phyloP scores from a whole-genome alignment of 2,797 vertebrate species.

The Pseudochromis fuscus region DNA sequence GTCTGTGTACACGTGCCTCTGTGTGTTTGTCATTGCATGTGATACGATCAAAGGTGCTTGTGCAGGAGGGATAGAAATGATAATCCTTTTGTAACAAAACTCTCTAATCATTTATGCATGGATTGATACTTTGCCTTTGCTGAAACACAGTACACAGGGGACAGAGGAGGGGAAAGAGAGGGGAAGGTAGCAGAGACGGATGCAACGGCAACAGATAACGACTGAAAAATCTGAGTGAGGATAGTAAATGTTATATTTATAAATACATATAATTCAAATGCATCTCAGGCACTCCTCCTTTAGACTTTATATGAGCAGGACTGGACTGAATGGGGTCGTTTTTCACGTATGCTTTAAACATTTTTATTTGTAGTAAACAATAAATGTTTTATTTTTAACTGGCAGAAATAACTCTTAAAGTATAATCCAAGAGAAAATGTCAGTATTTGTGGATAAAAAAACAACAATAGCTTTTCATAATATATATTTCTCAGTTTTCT shows the following conservation, averaged over 20 bases:
- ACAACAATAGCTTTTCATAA: not conserved
- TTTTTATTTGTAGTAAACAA: not conserved
- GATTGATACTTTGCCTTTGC: constrained; percentile 50
- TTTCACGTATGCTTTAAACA: not conserved
- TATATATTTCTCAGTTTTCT: not conserved
- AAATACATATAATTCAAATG: constrained; percentile 41
- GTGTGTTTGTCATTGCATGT: constrained; percentile 3
- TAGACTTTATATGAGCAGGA: constrained; percentile 1
- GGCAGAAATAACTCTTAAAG: not conserved
- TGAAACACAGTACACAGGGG: constrained; percentile 37
- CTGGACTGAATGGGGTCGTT: not conserved
- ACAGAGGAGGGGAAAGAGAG: not conserved
- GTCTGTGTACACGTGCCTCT: not conserved
- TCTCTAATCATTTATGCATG: constrained; percentile 68
- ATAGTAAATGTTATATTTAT: constrained; percentile 40
- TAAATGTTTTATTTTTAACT: not conserved
- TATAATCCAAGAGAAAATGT: not conserved
- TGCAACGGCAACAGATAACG: constrained; percentile 21
- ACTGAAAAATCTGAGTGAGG: constrained; percentile 21
- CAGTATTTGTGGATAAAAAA: constrained; percentile 1
- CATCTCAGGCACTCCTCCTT: not conserved
- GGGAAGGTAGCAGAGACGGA: constrained; percentile 28
- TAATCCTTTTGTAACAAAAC: constrained; percentile 61
- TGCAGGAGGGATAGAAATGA: constrained; percentile 50
- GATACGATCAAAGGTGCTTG: constrained; percentile 54